Conservation (phyloP, 2,888 invertebrate species). For the Frankliniella intonsa region DNA sequence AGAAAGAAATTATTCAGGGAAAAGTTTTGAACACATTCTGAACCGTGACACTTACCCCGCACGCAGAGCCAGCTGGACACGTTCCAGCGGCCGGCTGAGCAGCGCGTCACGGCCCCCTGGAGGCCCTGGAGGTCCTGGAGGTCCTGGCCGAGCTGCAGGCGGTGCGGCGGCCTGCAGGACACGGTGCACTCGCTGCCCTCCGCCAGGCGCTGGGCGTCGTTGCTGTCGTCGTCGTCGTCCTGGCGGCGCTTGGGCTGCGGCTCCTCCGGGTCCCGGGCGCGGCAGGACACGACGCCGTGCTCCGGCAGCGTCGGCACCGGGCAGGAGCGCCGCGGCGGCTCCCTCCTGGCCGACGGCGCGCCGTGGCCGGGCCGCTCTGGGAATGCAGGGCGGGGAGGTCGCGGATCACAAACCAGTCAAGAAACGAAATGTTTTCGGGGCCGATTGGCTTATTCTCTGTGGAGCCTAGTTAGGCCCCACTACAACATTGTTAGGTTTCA, state of each 20-base stretch:
- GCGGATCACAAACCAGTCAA: not conserved
- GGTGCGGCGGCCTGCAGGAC: conserved; percentile 18
- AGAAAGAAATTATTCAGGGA: not conserved
- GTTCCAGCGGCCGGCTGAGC: conserved; percentile 35
- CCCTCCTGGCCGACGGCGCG: not conserved
- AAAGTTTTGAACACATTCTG: not conserved
- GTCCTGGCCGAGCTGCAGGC: not conserved
- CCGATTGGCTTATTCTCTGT: too few relatives aligned
- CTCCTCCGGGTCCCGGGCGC: conserved; percentile 16
- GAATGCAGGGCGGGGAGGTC: not conserved
- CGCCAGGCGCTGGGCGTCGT: conserved; percentile 31
- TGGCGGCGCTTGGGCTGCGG: not conserved
- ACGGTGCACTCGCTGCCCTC: conserved; percentile 34
- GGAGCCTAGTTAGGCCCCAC: too few relatives aligned
- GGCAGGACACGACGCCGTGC: conserved; percentile 34
- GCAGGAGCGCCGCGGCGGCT: conserved; percentile 29
- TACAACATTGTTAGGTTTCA: too few relatives aligned
- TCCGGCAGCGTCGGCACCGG: conserved; percentile 35
- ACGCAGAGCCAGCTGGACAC: conserved; percentile 35
- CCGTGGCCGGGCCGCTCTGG: not conserved
- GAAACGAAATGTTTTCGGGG: too few relatives aligned
- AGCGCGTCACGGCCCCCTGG: conserved; percentile 31
- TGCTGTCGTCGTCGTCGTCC: conserved; percentile 23
- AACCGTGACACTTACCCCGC: conserved; percentile 29
- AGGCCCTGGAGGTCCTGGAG: not conserved